Conservation (phyloP, 2,113 vertebrate genomes). For the Bostrychus sinensis region DNA sequence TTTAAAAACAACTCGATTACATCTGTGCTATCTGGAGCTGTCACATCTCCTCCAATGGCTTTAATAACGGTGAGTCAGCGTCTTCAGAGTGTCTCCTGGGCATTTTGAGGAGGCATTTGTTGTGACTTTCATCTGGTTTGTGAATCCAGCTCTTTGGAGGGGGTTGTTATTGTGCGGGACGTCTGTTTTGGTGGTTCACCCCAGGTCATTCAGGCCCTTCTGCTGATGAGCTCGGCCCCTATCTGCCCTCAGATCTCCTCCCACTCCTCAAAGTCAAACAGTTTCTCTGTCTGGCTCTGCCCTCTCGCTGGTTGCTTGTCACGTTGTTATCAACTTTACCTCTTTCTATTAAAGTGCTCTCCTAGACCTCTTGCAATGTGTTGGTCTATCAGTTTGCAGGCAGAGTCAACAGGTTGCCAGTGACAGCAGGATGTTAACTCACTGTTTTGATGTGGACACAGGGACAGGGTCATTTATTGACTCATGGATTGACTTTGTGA, state of each 20-base stretch:
- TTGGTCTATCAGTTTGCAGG: slow-evolving; percentile 1
- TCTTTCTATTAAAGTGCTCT: slow-evolving; percentile 27
- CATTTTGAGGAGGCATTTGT: slow-evolving; percentile 16
- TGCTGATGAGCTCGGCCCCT: slow-evolving; percentile 45
- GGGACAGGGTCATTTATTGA: slow-evolving; percentile 4
- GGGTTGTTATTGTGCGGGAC: slow-evolving; percentile 12
- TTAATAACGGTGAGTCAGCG: slow-evolving; percentile 14
- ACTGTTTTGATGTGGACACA: slow-evolving; percentile 5
- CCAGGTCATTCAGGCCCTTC: slow-evolving; percentile 32
- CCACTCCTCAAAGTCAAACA: slow-evolving; percentile 34
- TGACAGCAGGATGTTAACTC: slow-evolving; percentile 5
- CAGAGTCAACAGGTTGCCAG: not conserved
- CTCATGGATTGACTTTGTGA: slow-evolving; percentile 5
- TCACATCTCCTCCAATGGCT: slow-evolving; percentile 24
- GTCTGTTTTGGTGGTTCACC: slow-evolving; percentile 18
- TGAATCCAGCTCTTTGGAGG: not conserved
- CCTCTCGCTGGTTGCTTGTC: slow-evolving; percentile 28
- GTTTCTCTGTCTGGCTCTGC: slow-evolving; percentile 20
- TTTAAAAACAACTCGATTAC: slow-evolving; percentile 34
- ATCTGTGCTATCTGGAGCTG: slow-evolving; percentile 21
- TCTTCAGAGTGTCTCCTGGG: slow-evolving; percentile 33
- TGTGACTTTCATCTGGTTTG: slow-evolving; percentile 32
- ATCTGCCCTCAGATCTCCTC: slow-evolving; percentile 50
- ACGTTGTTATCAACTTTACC: slow-evolving; percentile 40
- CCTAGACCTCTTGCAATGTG: not conserved